phyloP scores from a whole-genome alignment of 2,797 vertebrate genomes.

The Perodicticus potto region DNA sequence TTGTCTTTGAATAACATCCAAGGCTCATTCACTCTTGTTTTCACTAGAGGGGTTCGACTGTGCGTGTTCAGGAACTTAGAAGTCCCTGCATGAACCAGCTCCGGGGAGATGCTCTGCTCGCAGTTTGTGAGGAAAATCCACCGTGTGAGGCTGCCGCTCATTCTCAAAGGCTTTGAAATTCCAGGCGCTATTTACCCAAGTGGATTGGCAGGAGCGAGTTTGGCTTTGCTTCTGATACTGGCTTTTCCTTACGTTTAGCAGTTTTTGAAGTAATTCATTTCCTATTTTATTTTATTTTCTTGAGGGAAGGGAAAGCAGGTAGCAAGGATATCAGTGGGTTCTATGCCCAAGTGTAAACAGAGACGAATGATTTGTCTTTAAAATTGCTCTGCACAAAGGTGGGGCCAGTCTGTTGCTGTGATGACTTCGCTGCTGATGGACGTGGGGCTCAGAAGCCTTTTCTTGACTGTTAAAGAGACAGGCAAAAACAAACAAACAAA shows the following conservation, averaged over 20 bases:
- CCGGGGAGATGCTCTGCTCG: fast-evolving
- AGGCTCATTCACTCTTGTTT: fast-evolving
- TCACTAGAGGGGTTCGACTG: fast-evolving
- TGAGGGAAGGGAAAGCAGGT: not conserved
- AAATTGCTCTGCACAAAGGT: not conserved
- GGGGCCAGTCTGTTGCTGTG: not conserved
- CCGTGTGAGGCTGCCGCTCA: not conserved
- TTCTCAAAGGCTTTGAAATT: not conserved
- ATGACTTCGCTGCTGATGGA: not conserved
- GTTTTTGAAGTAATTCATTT: not conserved
- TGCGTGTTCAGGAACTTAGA: not conserved
- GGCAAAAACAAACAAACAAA: not conserved
- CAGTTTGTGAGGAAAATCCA: not conserved
- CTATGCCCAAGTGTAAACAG: not conserved
- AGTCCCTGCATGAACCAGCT: not conserved
- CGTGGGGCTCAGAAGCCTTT: not conserved
- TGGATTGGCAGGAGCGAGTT: not conserved
- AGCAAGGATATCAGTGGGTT: not conserved
- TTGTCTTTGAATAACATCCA: fast-evolving
- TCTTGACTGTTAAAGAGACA: not conserved
- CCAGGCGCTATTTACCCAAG: not conserved
- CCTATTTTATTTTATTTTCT: not conserved
- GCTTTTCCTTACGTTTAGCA: not conserved
- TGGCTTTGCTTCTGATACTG: not conserved
- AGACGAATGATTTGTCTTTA: not conserved